phyloP scores from a whole-genome alignment of 2,797 vertebrate genomes.

The Danio albolineatus region DNA sequence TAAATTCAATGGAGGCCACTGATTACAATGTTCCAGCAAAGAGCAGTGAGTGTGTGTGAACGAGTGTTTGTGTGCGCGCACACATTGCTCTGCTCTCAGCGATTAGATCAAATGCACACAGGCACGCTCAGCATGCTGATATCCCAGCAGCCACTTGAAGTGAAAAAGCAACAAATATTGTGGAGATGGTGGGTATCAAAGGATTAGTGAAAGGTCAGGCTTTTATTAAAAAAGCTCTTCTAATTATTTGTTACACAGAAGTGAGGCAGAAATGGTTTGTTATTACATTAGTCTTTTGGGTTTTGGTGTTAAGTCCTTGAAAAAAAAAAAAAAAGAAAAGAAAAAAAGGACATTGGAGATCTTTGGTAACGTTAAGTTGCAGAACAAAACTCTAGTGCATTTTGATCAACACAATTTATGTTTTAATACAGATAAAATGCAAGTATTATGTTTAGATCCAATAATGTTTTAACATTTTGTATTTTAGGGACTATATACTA shows the following conservation, averaged over 20 bases:
- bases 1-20: constrained; percentile 39
- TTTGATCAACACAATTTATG: no score
- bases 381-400: background rate
- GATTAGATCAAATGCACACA: constrained; percentile 28
- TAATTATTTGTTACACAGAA: constrained; percentile 9
- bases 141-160: constrained; percentile 27
- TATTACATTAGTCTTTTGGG: background rate
- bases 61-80: background rate
- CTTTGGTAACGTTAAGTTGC: background rate
- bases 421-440: no score
- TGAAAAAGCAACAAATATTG: constrained; percentile 29
- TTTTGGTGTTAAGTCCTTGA: background rate
- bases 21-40: constrained; percentile 39
- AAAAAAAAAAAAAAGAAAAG: background rate
- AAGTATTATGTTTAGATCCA: no score
- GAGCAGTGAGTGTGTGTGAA: constrained; percentile 22
- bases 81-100: constrained; percentile 1
- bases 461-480: no score
- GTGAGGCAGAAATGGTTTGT: background rate
- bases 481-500: no score
- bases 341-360: background rate
- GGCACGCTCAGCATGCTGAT: constrained; percentile 24
- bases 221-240: constrained; percentile 4
- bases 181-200: constrained; percentile 26
- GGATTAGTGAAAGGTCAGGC: constrained; percentile 13